Evolutionary conservation across 2,797 vertebrate species (phyloP).

Genomic region (Chaunax sp.): DNA sequence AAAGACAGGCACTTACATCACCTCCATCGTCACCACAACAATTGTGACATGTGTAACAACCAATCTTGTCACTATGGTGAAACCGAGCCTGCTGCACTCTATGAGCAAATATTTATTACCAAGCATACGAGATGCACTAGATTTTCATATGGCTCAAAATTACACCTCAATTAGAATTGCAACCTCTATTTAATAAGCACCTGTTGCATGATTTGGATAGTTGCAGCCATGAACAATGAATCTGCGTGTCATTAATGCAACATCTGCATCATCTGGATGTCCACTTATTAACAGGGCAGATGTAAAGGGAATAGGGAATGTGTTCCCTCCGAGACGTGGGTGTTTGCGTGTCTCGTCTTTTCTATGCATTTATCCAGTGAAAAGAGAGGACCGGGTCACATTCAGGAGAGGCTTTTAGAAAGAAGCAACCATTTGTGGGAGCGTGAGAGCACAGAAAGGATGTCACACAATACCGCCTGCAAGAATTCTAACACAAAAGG

Average conservation of each 20-base stretch:
- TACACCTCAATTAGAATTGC: slow-evolving; percentile 22
- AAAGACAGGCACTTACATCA: slow-evolving; percentile 78
- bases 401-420: slow-evolving; percentile 60
- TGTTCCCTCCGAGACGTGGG: slow-evolving; percentile 39
- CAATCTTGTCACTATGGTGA: slow-evolving; percentile 38
- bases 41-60: slow-evolving; percentile 36
- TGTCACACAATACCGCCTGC: slow-evolving; percentile 75
- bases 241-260: slow-evolving; percentile 26
- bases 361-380: slow-evolving; percentile 55
- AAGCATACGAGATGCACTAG: neutral
- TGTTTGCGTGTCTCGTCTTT: slow-evolving; percentile 52
- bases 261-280: slow-evolving; percentile 24
- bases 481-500: slow-evolving; percentile 73
- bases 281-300: slow-evolving; percentile 9
- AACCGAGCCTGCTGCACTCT: slow-evolving; percentile 34
- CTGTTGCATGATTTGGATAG: slow-evolving; percentile 18
- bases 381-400: slow-evolving; percentile 68
- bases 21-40: slow-evolving; percentile 59
- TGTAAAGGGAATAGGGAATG: slow-evolving; percentile 26
- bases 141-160: no score
- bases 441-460: slow-evolving; percentile 67
- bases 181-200: slow-evolving; percentile 13
- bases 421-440: slow-evolving; percentile 69
- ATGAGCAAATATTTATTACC: slow-evolving; percentile 31
- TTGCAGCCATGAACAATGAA: slow-evolving; percentile 24